These are phyloP conservation scores for Himantopus leucocephalus DNA, from an alignment of 2,113 vertebrate genomes.

Conservation along the genomic window DNA sequence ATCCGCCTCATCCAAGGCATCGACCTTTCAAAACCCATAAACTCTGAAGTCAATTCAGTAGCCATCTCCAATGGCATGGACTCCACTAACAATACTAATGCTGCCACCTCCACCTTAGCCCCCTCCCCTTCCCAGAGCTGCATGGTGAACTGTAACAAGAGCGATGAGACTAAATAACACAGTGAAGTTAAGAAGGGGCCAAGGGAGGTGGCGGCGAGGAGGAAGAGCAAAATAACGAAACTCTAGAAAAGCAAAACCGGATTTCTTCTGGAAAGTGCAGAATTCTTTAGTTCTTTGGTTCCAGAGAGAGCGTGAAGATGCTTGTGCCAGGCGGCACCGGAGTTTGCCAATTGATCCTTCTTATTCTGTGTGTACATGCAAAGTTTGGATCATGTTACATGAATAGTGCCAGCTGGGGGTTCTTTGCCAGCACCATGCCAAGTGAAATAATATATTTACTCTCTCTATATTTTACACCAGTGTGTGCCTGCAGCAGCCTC, in stretches of 20 bases:
- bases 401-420: constrained; percentile 90
- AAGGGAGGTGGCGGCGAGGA: constrained; percentile 66
- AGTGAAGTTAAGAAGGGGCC: constrained; percentile 66
- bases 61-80: constrained; percentile 81
- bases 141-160: constrained; percentile 82
- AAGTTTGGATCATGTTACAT: constrained; percentile 95
- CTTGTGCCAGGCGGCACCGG: constrained; percentile 90
- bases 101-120: constrained; percentile 74
- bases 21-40: constrained; percentile 87
- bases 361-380: constrained; percentile 90
- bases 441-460: constrained; percentile 91
- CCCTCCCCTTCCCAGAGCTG: constrained; percentile 78
- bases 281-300: constrained; percentile 83
- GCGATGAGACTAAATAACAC: constrained; percentile 90
- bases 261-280: constrained; percentile 83
- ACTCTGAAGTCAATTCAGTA: constrained; percentile 81
- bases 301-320: constrained; percentile 83
- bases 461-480: constrained; percentile 94
- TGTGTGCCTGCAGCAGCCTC: constrained; percentile 97
- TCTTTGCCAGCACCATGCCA: constrained; percentile 91
- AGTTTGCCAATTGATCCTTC: constrained; percentile 97
- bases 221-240: constrained; percentile 73
- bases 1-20: constrained; percentile 96
- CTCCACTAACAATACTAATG: constrained; percentile 77
- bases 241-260: constrained; percentile 76